phyloP scores from a whole-genome alignment of 1,140 invertebrate species.

The Dolichoris vasculosae region DNA sequence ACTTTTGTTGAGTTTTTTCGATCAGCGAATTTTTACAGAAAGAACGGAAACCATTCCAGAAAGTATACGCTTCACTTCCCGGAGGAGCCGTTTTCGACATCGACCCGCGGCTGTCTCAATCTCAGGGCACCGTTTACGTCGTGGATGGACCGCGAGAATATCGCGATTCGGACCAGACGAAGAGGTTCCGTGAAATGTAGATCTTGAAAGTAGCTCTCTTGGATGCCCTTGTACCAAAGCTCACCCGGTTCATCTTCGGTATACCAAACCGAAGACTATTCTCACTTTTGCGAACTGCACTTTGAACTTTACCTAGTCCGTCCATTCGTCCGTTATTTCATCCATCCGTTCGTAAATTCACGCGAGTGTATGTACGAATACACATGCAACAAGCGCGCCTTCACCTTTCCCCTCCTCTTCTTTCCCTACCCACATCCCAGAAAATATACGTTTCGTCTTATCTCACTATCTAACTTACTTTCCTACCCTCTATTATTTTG shows the following conservation, averaged over 20 bases:
- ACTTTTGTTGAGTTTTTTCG: slow-evolving; percentile 57
- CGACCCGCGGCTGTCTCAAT: not conserved
- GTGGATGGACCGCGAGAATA: slow-evolving; percentile 9
- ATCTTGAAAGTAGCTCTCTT: slow-evolving; percentile 60
- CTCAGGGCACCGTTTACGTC: not conserved
- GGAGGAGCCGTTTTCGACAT: not conserved
- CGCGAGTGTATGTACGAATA: no score
- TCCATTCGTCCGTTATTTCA: no score
- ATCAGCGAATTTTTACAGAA: slow-evolving; percentile 18
- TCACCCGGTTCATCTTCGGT: slow-evolving; percentile 2
- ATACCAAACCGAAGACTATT: not conserved
- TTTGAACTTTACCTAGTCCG: no score
- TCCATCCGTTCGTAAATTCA: no score
- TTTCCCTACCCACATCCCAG: no score
- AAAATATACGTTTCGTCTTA: no score
- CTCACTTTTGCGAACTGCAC: no score
- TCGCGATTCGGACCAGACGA: no score
- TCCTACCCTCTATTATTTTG: not conserved
- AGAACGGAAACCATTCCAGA: slow-evolving; percentile 28
- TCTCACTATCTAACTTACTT: no score
- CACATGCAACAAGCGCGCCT: no score
- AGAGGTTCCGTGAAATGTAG: not conserved
- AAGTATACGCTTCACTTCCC: not conserved
- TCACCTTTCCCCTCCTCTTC: not conserved
- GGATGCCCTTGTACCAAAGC: slow-evolving; percentile 56